Evolutionary conservation across 1,140 invertebrate species (phyloP).

Genomic region (Saxidomus purpurata): DNA sequence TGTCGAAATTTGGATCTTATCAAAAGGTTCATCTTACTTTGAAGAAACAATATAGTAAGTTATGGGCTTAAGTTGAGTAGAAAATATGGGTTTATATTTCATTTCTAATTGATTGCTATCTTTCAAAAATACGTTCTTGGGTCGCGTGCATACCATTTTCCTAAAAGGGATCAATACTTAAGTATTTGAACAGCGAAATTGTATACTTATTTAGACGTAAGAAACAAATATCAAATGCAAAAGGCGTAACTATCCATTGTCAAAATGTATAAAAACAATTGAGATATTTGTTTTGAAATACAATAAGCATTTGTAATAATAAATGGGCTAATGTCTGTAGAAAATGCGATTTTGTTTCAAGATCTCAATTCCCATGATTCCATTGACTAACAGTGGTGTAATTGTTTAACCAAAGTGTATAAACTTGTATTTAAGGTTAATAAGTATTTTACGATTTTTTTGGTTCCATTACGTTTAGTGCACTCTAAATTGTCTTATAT

Average conservation of each 20-base stretch:
- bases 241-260: conserved; percentile 50
- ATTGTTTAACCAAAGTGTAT: neutral
- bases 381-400: neutral
- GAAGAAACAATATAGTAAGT: conserved; percentile 50
- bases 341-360: conserved; percentile 29
- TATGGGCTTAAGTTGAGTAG: conserved; percentile 26
- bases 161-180: neutral
- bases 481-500: no score
- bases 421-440: neutral
- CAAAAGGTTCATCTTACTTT: conserved; percentile 37
- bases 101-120: conserved; percentile 44
- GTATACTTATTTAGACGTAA: neutral
- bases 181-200: conserved; percentile 49
- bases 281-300: conserved; percentile 47
- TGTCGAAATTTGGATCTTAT: neutral
- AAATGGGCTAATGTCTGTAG: conserved; percentile 20
- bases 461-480: no score
- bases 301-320: conserved; percentile 34
- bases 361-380: neutral
- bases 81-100: neutral
- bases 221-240: conserved; percentile 4
- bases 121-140: neutral
- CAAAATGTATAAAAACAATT: conserved; percentile 50
- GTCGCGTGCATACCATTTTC: conserved; percentile 40
- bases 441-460: neutral